Base-by-base conservation (phyloP, 2,797 vertebrate species). In the Avahi laniger region DNA sequence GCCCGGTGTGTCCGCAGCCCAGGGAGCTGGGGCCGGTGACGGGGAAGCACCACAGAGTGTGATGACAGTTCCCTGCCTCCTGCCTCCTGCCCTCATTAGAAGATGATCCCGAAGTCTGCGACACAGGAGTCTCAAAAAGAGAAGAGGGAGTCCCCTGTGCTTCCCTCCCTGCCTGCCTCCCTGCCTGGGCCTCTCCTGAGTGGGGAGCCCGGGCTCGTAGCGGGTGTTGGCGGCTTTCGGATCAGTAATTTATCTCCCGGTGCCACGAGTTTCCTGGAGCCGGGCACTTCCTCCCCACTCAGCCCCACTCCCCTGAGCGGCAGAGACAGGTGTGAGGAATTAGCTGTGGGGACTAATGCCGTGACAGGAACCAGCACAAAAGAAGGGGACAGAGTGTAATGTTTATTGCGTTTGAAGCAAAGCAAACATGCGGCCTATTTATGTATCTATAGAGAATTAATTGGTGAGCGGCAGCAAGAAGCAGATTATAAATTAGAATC, bases 401-500 rank as follows among this genome's bases (percentile, higher is more conserved):
- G 98, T 98, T 98, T 98, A 98, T 98, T 98, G 97, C 97, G 95
- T 98, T 97, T 97, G 98, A 98, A 98, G 98, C 98, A 98, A 98
- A 98, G 98, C 98, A 98, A 99, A 98, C 98, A 98, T 94, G 97
- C 98, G 95, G 98, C 98, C 98, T 98, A 98, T 98, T 99, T 98
- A 98, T 96, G 98, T 98, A 98, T 98, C 98, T 98, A 97, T 96
- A 98, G 98, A 98, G 98, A 98, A 99, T 98, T 99, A 99, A 99
- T 98, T 98, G 98, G 97, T 96, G 97, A 98, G 98, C 97, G 94
- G 97, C 98, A 97, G 98, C 98, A 98, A 98, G 98, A 98, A 98
- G 98, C 97, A 98, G 98, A 98, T 98, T 98, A 98, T 98, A 99
- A 99, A 99, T 98, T 98, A 98, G 98, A 98, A 98, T 98, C 95